These are phyloP conservation scores for Passer montanus DNA, from an alignment of 2,113 vertebrate genomes.

Conservation along the genomic window DNA sequence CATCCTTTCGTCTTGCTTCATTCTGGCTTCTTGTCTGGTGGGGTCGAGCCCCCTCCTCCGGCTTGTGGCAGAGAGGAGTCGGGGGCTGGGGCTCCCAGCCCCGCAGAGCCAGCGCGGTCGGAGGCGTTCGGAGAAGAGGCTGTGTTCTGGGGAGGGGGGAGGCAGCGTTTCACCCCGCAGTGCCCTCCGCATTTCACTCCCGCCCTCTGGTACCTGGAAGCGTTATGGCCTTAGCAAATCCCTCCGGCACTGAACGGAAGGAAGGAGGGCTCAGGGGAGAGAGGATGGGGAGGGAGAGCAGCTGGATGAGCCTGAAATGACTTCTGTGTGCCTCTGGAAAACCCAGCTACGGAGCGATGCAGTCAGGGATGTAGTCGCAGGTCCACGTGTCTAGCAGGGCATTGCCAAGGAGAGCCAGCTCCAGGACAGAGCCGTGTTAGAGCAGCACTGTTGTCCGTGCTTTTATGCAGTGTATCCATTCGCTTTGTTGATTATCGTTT, in stretches of 20 bases:
- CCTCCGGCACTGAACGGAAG: not conserved
- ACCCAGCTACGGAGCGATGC: not conserved
- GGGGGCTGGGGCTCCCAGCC: not conserved
- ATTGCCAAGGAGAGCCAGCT: constrained; percentile 19
- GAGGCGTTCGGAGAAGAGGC: not conserved
- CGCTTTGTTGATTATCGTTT: constrained; percentile 65
- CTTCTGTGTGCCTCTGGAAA: constrained; percentile 25
- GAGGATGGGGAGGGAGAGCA: constrained; percentile 21
- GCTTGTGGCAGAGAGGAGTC: not conserved
- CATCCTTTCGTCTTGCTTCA: constrained; percentile 73
- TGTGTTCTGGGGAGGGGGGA: constrained; percentile 50
- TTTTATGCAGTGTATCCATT: constrained; percentile 69
- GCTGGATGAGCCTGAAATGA: not conserved
- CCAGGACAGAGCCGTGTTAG: constrained; percentile 45
- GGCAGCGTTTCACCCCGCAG: constrained; percentile 51
- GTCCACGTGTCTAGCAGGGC: not conserved
- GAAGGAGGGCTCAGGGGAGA: constrained; percentile 12
- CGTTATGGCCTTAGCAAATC: constrained; percentile 47
- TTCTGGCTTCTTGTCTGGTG: constrained; percentile 44
- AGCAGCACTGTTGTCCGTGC: constrained; percentile 69
- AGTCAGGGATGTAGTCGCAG: not conserved
- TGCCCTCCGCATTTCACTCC: constrained; percentile 46
- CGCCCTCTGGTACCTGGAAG: constrained; percentile 73
- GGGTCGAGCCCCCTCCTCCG: not conserved
- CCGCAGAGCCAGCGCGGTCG: not conserved